Conservation (phyloP, 2,888 invertebrate genomes). For the Ophraella communa region DNA sequence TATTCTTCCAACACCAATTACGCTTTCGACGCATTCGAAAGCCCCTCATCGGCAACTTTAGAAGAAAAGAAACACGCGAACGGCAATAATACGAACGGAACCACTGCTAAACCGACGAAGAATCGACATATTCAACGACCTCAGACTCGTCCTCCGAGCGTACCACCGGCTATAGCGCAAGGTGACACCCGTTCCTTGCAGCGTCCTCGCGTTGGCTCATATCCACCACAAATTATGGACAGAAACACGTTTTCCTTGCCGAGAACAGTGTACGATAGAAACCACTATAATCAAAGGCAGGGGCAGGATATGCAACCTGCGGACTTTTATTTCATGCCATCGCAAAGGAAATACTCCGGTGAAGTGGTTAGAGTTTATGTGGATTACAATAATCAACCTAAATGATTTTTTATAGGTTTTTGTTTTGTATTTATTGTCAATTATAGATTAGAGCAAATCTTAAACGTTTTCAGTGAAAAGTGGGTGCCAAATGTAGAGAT, state of each 20-base stretch:
- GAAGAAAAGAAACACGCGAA: constrained; percentile 69
- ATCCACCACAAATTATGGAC: constrained; percentile 58
- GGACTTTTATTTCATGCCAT: constrained; percentile 95
- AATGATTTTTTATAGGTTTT: constrained; percentile 57
- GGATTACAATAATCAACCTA: constrained; percentile 77
- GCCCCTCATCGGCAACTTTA: constrained; percentile 46
- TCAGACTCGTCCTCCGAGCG: constrained; percentile 53
- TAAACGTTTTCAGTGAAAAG: background rate
- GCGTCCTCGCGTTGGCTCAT: constrained; percentile 59
- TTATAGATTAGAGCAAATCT: background rate
- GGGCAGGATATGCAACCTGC: constrained; percentile 70
- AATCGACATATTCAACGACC: constrained; percentile 36
- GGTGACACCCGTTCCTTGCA: constrained; percentile 71
- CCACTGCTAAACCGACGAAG: constrained; percentile 33
- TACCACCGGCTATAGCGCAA: constrained; percentile 47
- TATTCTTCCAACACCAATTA: constrained; percentile 88
- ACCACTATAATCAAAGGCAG: constrained; percentile 42
- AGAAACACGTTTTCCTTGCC: constrained; percentile 80
- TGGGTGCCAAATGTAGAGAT: too few species aligned
- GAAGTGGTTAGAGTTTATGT: constrained; percentile 87
- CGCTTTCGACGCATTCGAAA: constrained; percentile 87
- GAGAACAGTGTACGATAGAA: constrained; percentile 65
- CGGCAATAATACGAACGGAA: constrained; percentile 25
- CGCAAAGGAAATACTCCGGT: constrained; percentile 91
- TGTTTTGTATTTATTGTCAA: background rate